Percentiles rank a stretch among this genome's conserved stretches.
Conservation (phyloP, 1,140 invertebrate species). For the Leptopilina boulardi region DNA sequence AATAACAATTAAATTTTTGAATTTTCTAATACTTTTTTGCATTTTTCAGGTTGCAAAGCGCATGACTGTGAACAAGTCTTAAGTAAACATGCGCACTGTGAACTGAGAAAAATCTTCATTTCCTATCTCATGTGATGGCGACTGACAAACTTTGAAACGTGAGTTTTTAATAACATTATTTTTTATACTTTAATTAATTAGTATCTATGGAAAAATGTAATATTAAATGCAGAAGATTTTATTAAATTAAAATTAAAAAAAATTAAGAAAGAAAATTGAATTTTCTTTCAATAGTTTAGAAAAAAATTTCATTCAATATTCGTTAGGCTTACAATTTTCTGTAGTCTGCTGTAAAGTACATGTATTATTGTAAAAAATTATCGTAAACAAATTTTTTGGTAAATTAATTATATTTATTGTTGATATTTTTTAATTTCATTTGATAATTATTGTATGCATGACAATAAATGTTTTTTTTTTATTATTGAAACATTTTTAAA, state of each 20-base stretch:
- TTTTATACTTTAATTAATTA: constrained; percentile 44
- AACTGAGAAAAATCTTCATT: constrained; percentile 53
- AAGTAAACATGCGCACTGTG: constrained; percentile 61
- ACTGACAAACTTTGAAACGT: constrained; percentile 74
- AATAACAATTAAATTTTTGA: too few relatives aligned
- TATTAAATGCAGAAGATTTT: constrained; percentile 29
- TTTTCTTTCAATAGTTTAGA: constrained; percentile 42
- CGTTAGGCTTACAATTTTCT: constrained; percentile 58
- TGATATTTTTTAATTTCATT: too few relatives aligned
- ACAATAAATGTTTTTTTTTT: too few relatives aligned
- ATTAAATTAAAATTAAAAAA: constrained; percentile 34
- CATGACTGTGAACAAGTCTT: constrained; percentile 56
- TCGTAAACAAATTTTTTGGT: background rate
- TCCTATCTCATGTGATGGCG: constrained; percentile 70
- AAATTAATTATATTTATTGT: background rate
- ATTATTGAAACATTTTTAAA: too few relatives aligned
- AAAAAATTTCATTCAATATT: constrained; percentile 54
- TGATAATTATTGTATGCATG: too few relatives aligned
- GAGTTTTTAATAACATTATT: constrained; percentile 69
- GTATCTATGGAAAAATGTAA: constrained; percentile 50
- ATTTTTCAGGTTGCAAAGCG: constrained; percentile 49
- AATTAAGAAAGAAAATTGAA: background rate
- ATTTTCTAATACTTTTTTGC: constrained; percentile 41
- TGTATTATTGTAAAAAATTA: background rate
- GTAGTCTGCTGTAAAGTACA: constrained; percentile 56